Evolutionary conservation across 2,797 vertebrate species (phyloP).

Genomic region (Sarcophilus harrisii): DNA sequence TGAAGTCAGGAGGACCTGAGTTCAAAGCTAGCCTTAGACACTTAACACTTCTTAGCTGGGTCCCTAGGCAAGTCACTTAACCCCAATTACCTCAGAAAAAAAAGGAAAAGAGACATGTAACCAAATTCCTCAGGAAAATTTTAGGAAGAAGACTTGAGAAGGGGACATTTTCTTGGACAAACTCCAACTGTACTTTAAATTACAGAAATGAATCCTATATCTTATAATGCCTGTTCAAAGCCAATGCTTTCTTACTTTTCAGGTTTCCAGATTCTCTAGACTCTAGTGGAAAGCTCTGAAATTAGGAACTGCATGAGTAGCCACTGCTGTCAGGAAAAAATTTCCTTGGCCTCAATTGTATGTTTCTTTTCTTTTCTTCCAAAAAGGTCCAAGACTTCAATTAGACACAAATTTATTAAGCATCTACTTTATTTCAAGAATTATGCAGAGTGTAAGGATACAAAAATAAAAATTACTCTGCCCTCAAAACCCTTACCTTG

Average conservation of each 20-base stretch:
- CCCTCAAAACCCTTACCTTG: neutral
- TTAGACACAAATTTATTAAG: neutral
- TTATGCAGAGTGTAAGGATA: neutral
- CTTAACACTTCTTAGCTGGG: too few species aligned
- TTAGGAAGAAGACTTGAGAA: neutral
- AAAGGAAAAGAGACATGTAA: neutral
- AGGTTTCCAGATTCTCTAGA: slow-evolving; percentile 4
- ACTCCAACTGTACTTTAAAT: slow-evolving; percentile 16
- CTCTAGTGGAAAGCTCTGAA: slow-evolving; percentile 25
- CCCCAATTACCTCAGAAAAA: too few species aligned
- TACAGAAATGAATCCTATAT: slow-evolving; percentile 53
- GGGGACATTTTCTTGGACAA: neutral
- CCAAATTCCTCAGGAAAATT: neutral
- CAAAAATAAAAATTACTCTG: neutral
- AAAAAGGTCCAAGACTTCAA: slow-evolving; percentile 50
- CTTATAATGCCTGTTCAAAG: neutral
- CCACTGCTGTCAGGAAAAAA: slow-evolving; percentile 58
- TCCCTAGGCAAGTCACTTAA: too few species aligned
- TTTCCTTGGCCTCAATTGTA: slow-evolving; percentile 64
- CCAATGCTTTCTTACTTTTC: slow-evolving; percentile 28
- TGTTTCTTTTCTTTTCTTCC: slow-evolving; percentile 69
- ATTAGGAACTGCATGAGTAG: slow-evolving; percentile 49
- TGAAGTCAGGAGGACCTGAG: too few species aligned
- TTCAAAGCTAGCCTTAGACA: too few species aligned
- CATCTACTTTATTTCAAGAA: neutral